Conservation (phyloP, 2,113 vertebrate species). For the Pogona vitticeps region DNA sequence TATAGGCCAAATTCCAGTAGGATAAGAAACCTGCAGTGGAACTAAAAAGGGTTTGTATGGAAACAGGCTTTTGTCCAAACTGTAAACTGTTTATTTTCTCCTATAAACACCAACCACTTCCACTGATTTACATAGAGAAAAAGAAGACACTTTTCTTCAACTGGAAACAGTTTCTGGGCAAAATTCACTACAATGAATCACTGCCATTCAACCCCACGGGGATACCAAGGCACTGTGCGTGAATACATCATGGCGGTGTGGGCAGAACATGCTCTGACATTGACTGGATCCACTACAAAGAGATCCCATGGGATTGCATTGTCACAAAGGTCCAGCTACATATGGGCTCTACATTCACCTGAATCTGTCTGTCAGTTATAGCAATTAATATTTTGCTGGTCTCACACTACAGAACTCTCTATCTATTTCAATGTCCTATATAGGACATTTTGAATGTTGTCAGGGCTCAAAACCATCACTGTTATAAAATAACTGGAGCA, state of each 20-base stretch:
- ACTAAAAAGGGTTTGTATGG: background rate
- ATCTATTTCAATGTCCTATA: background rate
- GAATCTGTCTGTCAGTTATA: background rate
- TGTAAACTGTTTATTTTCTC: background rate
- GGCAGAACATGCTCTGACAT: background rate
- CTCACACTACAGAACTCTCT: too few species aligned
- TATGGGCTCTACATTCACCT: background rate
- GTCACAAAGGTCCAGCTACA: background rate
- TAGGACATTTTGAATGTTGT: background rate
- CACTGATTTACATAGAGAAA: background rate
- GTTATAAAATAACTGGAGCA: conserved; percentile 33
- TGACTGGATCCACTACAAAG: background rate
- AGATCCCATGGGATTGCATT: background rate
- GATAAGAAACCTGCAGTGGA: background rate
- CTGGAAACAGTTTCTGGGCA: background rate
- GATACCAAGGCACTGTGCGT: background rate
- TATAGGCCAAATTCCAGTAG: background rate
- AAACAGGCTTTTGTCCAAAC: too few species aligned
- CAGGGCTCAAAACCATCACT: background rate
- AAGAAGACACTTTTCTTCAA: background rate
- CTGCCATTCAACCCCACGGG: background rate
- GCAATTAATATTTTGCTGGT: background rate
- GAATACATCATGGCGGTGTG: too few species aligned
- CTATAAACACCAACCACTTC: background rate
- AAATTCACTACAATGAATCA: background rate